Evolutionary conservation across 2,888 invertebrate genomes (phyloP), one percentile per base, ranked within the genome.

Genomic region (Xestia ashworthii): DNA sequence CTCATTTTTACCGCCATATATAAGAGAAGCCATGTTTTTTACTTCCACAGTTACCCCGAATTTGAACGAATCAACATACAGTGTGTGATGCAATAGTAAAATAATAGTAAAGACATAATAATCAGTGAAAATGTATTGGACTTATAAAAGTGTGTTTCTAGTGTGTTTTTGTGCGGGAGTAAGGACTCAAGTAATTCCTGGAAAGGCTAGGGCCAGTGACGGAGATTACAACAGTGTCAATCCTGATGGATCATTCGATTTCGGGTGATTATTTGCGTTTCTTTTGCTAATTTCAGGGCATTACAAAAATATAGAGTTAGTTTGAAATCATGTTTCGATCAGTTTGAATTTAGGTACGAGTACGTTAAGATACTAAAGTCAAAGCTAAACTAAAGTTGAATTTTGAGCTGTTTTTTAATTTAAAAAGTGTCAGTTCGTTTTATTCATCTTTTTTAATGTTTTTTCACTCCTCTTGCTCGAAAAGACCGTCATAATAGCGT

Each of bases 171-270:
- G 96, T 91, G 93, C 89, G 48, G 80, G 94, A 75, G 95, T 90
- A 77, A 93, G 94, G 93, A 95, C 95, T 91, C 96, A 96, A 89
- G 94, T 96, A 64, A 96, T 96, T 46, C 96, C 96, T 3, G 95
- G 95, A 5, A 96, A 97, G 83, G 93, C 96, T 46, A 93, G 96
- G 87, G 94, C 96, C 6, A 97, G 96, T 80, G 97, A 97, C 83
- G 97, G 97, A 8, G 97, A 97, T 81, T 98, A 97, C 89, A 98
- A 98, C 89, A 97, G 97, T 78, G 96, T 98, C 60, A 97, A 98
- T 86, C 97, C 97, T 48, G 98, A 98, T 95, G 98, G 98, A 91
- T 98, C 98, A 38, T 98, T 97, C 90, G 97, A 98, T 92, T 98
- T 98, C 93, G 98, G 98, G 97, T 97, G 94, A 90, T 84, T 91